Evolutionary conservation across 1,140 invertebrate genomes (phyloP).

Genomic region (Zaprionus davidi): DNA sequence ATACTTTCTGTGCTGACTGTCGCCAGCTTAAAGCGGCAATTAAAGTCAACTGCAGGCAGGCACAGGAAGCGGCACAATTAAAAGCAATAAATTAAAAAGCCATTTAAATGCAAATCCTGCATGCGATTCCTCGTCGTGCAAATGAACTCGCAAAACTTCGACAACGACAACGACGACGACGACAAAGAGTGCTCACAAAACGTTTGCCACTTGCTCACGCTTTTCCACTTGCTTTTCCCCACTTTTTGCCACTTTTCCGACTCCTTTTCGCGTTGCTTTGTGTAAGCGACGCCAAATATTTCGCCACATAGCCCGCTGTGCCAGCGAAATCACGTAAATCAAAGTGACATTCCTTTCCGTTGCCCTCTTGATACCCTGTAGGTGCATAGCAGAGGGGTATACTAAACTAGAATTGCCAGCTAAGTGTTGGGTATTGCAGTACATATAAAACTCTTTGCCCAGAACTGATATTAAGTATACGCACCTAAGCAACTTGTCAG

Average conservation of each 20-base stretch:
- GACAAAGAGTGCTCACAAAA: conserved; percentile 20
- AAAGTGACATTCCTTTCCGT: conserved; percentile 63
- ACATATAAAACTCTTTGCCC: background rate
- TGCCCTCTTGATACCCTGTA: conserved; percentile 6
- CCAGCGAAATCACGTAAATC: conserved; percentile 68
- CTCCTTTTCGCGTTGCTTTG: conserved; percentile 10
- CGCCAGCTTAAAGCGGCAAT: conserved; percentile 49
- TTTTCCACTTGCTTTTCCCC: background rate
- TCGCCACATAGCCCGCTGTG: conserved; percentile 9
- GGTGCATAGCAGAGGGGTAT: background rate
- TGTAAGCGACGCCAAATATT: conserved; percentile 20
- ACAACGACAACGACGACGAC: conserved; percentile 4
- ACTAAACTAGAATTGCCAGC: background rate
- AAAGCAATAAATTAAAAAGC: conserved; percentile 74
- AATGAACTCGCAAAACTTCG: conserved; percentile 60
- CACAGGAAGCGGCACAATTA: conserved; percentile 51
- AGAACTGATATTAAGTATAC: background rate
- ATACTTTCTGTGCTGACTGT: conserved; percentile 17
- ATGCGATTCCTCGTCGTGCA: conserved; percentile 1
- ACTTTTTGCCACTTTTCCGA: background rate
- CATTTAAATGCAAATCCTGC: conserved; percentile 67
- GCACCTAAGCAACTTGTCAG: too few species aligned
- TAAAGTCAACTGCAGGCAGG: conserved; percentile 41
- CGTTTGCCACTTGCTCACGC: background rate
- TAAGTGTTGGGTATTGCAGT: too few species aligned